Evolutionary conservation across 2,797 vertebrate species (phyloP).

Genomic region (Onychomys leucogaster): DNA sequence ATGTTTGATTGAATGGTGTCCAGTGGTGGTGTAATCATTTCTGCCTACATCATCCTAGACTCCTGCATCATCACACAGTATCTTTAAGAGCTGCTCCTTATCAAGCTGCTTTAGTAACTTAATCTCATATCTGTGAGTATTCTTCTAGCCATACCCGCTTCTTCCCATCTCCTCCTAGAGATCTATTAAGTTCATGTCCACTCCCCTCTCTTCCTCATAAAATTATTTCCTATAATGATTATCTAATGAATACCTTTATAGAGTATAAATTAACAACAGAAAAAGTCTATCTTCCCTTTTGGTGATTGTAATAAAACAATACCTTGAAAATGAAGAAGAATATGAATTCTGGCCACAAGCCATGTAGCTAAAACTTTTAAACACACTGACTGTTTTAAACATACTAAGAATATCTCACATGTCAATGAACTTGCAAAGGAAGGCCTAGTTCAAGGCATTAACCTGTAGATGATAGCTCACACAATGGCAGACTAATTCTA

Average conservation of each 20-base stretch:
- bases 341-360: background rate
- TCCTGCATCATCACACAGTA: background rate
- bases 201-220: background rate
- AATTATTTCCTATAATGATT: background rate
- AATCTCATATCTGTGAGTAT: background rate
- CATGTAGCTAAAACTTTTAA: background rate
- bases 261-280: background rate
- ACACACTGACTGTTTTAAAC: background rate
- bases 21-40: background rate
- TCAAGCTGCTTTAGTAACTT: background rate
- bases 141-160: background rate
- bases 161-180: background rate
- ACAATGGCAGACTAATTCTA: background rate
- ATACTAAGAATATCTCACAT: background rate
- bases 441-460: background rate
- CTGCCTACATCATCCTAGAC: background rate
- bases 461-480: background rate
- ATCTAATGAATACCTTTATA: background rate
- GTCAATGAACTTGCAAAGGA: background rate
- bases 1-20: background rate
- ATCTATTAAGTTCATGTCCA: background rate
- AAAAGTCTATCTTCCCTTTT: background rate
- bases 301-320: background rate
- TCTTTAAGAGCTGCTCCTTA: background rate
- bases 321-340: background rate